Evolutionary conservation across 1,140 invertebrate species (phyloP).

Genomic region (Araneus ventricosus): DNA sequence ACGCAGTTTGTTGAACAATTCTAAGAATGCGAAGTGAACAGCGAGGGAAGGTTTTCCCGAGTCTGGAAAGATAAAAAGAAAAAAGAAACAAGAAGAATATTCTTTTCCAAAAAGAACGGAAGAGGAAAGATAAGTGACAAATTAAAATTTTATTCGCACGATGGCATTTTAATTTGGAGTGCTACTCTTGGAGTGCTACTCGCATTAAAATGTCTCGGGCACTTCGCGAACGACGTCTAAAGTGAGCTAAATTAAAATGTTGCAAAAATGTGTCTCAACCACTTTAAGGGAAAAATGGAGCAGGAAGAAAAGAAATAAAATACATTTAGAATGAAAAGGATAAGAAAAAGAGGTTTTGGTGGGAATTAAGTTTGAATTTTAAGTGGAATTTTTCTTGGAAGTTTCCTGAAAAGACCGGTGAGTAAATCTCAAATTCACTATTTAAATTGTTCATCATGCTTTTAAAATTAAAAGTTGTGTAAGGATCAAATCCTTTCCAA

Average conservation of each 20-base stretch:
- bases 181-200: constrained; percentile 56
- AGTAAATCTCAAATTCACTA: neutral
- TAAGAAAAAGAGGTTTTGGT: neutral
- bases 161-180: constrained; percentile 73
- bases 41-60: neutral
- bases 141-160: constrained; percentile 73
- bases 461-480: neutral
- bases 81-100: neutral
- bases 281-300: constrained; percentile 46
- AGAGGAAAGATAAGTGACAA: constrained; percentile 64
- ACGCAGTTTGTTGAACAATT: constrained; percentile 69
- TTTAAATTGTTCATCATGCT: neutral
- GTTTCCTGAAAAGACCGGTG: neutral
- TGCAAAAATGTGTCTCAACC: constrained; percentile 60
- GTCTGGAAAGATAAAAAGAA: neutral
- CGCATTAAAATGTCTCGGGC: constrained; percentile 61
- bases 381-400: neutral
- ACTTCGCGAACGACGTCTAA: constrained; percentile 11
- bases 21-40: constrained; percentile 62
- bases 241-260: constrained; percentile 74
- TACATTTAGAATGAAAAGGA: neutral
- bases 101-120: neutral
- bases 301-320: constrained; percentile 24
- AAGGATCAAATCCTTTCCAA: too few relatives aligned
- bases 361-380: constrained; percentile 9